phyloP scores from a whole-genome alignment of 2,888 invertebrate species.

The Koerneria pararmatus region DNA sequence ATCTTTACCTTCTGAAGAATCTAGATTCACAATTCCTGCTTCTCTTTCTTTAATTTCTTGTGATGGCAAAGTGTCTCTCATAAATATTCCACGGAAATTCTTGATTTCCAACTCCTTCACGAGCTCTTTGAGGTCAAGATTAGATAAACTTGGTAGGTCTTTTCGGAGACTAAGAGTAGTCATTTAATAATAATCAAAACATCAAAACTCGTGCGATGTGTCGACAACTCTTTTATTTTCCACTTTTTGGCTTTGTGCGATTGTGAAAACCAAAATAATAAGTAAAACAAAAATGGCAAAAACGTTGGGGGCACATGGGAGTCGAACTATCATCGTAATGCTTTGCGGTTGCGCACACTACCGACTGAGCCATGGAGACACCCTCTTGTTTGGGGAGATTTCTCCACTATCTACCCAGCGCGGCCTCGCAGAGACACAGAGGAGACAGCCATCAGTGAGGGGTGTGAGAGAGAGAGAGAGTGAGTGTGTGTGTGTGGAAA shows the following conservation, averaged over 20 bases:
- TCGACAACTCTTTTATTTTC: background rate
- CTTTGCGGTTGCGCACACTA: constrained; percentile 24
- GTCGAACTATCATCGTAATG: constrained; percentile 26
- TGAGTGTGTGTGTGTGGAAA: constrained; percentile 21
- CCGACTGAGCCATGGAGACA: constrained; percentile 28
- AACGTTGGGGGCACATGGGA: constrained; percentile 25
- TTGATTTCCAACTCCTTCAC: constrained; percentile 3
- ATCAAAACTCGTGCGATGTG: constrained; percentile 3
- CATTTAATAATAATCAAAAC: constrained; percentile 4
- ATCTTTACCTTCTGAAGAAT: too few relatives aligned
- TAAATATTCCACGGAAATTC: constrained; percentile 12
- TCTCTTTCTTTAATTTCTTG: background rate
- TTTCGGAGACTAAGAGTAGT: constrained; percentile 10
- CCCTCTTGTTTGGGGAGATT: constrained; percentile 16
- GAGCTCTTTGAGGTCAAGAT: background rate
- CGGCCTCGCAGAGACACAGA: constrained; percentile 25
- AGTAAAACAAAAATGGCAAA: constrained; percentile 29
- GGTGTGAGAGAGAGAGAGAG: constrained; percentile 24
- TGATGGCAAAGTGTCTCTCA: constrained; percentile 1
- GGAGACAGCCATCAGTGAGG: constrained; percentile 23
- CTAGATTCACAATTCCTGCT: constrained; percentile 10
- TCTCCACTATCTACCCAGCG: constrained; percentile 27
- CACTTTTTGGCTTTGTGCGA: constrained; percentile 25
- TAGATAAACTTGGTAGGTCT: background rate
- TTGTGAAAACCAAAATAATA: constrained; percentile 30